These are phyloP conservation scores for Trididemnum miniatum DNA, from an alignment of 23 tunicate species.

Conservation along the genomic window DNA sequence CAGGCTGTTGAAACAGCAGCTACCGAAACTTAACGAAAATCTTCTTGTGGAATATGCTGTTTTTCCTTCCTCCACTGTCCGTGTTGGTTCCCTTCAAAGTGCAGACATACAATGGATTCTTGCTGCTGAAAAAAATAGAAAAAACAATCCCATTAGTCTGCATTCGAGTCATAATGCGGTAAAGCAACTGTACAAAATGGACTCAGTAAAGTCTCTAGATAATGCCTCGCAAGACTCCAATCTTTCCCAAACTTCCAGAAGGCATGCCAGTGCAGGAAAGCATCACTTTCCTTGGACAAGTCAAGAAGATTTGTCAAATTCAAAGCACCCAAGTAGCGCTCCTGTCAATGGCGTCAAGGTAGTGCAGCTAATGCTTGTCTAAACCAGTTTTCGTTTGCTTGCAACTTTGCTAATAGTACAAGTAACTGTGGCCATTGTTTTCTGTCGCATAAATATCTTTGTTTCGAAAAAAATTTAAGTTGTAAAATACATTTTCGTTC, in stretches of 20 bases:
- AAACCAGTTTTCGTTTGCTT: neutral
- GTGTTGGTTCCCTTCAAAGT: slow-evolving; percentile 43
- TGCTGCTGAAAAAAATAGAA: slow-evolving; percentile 36
- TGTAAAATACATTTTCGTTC: neutral
- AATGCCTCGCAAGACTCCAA: neutral
- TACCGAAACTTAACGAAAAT: slow-evolving; percentile 70
- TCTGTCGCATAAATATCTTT: no score
- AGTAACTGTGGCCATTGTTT: no score
- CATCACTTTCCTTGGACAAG: slow-evolving; percentile 83
- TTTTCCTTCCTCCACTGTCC: slow-evolving; percentile 44
- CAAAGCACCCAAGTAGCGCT: slow-evolving; percentile 75
- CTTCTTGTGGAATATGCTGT: slow-evolving; percentile 74
- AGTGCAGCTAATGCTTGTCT: no score
- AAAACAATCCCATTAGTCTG: neutral
- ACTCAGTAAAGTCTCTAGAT: neutral
- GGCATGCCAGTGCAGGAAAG: slow-evolving; percentile 85
- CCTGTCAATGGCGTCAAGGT: slow-evolving; percentile 53
- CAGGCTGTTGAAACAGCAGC: slow-evolving; percentile 55
- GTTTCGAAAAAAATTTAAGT: neutral
- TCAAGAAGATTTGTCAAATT: neutral
- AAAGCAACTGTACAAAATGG: neutral
- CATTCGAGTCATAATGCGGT: neutral
- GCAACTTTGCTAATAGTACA: no score
- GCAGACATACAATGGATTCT: slow-evolving; percentile 80
- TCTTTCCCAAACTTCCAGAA: slow-evolving; percentile 9